phyloP scores from a whole-genome alignment of 2,797 vertebrate species.

The Ctenopoma multispine region DNA sequence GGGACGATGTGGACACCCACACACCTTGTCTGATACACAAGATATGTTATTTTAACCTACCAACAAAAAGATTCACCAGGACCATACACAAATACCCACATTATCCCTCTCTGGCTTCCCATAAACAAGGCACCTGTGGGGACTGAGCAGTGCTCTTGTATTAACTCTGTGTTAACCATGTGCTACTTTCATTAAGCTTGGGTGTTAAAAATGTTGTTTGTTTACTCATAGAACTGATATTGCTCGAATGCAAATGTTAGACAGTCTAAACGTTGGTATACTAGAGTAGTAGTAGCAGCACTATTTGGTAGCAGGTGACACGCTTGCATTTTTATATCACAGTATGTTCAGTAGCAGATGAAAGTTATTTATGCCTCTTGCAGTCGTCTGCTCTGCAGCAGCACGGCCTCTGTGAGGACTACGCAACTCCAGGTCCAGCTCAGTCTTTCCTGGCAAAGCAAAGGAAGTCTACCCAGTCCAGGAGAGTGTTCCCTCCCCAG shows the following conservation, averaged over 20 bases:
- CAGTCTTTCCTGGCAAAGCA: constrained; percentile 91
- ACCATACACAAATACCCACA: not conserved
- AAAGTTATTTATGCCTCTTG: constrained; percentile 17
- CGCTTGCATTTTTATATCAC: not conserved
- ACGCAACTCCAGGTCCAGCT: constrained; percentile 65
- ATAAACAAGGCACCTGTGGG: not conserved
- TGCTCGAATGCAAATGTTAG: not conserved
- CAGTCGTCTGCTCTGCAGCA: constrained; percentile 85
- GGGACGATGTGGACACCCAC: not conserved
- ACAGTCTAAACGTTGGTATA: not conserved
- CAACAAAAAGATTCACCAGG: not conserved
- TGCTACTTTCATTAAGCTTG: not conserved
- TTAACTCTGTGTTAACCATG: not conserved
- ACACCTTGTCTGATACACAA: not conserved
- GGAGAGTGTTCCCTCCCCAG: constrained; percentile 55
- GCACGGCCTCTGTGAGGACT: constrained; percentile 66
- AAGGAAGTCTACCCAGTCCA: constrained; percentile 81
- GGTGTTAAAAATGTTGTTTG: not conserved
- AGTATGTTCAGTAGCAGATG: constrained; percentile 10
- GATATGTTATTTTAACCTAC: not conserved
- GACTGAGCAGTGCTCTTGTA: not conserved
- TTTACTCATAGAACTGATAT: not conserved
- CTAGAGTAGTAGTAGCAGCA: not conserved
- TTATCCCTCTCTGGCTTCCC: constrained; percentile 2
- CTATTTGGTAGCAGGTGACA: not conserved